These are phyloP conservation scores for Pitangus sulphuratus DNA, from an alignment of 2,797 vertebrate species.

Conservation along the genomic window DNA sequence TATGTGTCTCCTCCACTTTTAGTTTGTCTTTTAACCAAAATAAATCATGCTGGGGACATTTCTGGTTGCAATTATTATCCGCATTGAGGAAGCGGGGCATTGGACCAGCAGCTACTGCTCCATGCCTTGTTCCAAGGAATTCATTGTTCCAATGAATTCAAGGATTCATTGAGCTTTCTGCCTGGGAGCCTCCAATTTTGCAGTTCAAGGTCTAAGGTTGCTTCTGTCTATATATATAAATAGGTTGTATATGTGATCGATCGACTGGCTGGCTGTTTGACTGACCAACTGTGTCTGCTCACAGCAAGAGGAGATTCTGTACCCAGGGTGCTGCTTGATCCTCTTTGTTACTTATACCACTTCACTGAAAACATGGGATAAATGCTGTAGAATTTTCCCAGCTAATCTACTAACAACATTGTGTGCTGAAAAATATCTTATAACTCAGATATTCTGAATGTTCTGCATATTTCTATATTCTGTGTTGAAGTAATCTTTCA, in stretches of 20 bases:
- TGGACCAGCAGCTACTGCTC: not conserved
- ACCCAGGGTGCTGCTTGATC: not conserved
- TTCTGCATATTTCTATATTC: not conserved
- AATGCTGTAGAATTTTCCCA: not conserved
- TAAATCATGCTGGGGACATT: not conserved
- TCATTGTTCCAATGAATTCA: no score
- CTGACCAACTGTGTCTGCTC: not conserved
- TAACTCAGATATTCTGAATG: not conserved
- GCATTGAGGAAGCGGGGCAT: not conserved
- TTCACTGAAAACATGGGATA: not conserved
- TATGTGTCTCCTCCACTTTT: not conserved
- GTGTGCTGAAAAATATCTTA: not conserved
- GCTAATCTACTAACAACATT: not conserved
- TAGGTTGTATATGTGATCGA: not conserved
- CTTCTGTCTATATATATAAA: not conserved
- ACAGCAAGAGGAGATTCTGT: not conserved
- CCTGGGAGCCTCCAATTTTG: not conserved
- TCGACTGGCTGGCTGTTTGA: not conserved
- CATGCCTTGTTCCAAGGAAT: not conserved
- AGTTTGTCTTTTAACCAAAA: not conserved
- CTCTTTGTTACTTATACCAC: not conserved
- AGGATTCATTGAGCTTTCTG: conserved; percentile 9
- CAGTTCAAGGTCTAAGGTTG: conserved; percentile 12
- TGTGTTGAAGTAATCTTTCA: not conserved
- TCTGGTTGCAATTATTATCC: not conserved